Conservation (phyloP, 2,888 invertebrate genomes). For the Thysanoteuthis rhombus region DNA sequence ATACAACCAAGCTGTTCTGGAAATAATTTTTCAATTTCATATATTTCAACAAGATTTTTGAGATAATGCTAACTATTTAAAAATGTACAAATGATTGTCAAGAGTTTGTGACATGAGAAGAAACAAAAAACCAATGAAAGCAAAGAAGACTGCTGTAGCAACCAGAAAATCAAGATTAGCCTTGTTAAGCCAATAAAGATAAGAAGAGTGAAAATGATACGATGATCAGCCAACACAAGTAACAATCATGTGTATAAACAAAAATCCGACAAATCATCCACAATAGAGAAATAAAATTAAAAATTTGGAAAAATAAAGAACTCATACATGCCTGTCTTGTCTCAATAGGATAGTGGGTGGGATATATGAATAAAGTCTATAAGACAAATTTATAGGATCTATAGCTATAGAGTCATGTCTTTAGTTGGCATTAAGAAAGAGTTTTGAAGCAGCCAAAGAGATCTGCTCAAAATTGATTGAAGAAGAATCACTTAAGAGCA, state of each 20-base stretch:
- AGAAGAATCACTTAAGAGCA: neutral
- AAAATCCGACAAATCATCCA: neutral
- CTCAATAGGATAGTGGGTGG: neutral
- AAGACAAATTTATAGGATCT: neutral
- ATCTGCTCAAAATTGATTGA: neutral
- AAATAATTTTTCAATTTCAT: neutral
- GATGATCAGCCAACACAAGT: slow-evolving; percentile 12
- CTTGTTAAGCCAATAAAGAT: neutral
- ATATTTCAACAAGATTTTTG: neutral
- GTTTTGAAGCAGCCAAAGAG: neutral
- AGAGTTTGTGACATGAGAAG: neutral
- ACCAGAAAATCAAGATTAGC: neutral
- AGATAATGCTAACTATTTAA: neutral
- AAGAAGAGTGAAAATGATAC: neutral
- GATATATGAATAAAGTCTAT: neutral
- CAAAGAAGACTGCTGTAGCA: neutral
- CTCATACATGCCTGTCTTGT: neutral
- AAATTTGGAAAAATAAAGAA: neutral
- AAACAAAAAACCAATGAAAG: neutral
- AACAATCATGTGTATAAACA: neutral
- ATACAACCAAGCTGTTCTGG: neutral
- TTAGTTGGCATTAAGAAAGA: neutral
- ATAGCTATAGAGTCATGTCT: neutral
- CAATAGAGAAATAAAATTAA: neutral
- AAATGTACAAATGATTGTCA: neutral